These are phyloP conservation scores for Polietes domitor DNA, from an alignment of 2,888 invertebrate genomes.

Conservation along the genomic window DNA sequence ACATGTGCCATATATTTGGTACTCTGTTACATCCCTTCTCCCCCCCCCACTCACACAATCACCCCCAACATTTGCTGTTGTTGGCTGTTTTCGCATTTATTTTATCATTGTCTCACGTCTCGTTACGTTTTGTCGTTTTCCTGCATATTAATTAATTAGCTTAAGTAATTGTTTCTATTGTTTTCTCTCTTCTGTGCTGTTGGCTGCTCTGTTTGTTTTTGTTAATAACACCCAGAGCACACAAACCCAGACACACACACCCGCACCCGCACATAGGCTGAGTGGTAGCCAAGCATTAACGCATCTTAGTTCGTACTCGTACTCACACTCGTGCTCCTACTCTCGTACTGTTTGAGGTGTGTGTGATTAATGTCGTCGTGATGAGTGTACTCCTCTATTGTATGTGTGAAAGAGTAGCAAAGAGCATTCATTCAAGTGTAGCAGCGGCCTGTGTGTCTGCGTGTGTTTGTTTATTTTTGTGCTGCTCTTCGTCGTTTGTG, in stretches of 20 bases:
- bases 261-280: background rate
- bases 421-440: no score
- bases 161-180: slow-evolving; percentile 54
- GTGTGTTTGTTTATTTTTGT: background rate
- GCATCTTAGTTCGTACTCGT: background rate
- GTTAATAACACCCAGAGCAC: background rate
- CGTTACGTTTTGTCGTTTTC: slow-evolving; percentile 11
- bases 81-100: slow-evolving; percentile 1
- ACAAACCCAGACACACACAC: background rate
- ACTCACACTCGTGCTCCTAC: no score
- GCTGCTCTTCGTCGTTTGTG: background rate
- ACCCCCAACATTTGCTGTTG: background rate
- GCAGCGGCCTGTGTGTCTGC: background rate
- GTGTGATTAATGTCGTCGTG: no score
- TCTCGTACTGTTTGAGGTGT: no score
- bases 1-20: background rate
- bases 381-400: no score
- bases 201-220: background rate
- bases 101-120: background rate
- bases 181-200: background rate
- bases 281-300: no score
- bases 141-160: slow-evolving; percentile 53
- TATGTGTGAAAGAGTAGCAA: no score
- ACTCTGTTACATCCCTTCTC: background rate
- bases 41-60: background rate